phyloP scores from a whole-genome alignment of 1,140 invertebrate species.

The Pissodes strobi region DNA sequence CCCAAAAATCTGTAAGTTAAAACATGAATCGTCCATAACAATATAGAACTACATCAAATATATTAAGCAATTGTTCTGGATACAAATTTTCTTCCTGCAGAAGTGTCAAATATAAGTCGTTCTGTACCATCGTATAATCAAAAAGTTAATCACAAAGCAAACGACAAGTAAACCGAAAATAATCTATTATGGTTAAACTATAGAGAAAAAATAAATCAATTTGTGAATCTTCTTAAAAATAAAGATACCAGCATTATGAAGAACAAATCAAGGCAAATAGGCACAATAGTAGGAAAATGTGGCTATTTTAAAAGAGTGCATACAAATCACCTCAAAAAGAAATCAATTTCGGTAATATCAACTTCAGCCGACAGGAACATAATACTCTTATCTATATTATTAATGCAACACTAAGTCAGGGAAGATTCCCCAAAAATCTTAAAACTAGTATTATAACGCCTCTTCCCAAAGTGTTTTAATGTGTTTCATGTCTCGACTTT shows the following conservation, averaged over 20 bases:
- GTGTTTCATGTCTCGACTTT: not conserved
- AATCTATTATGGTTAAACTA: not conserved
- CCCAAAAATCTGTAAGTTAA: too few species aligned
- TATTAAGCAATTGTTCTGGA: too few species aligned
- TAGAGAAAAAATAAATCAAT: not conserved
- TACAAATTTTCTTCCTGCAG: not conserved
- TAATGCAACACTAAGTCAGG: not conserved
- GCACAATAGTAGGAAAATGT: not conserved
- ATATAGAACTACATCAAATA: too few species aligned
- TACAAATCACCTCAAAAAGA: not conserved
- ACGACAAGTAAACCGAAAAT: not conserved
- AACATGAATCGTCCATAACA: too few species aligned
- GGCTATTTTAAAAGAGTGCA: not conserved
- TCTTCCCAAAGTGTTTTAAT: not conserved
- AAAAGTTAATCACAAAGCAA: not conserved
- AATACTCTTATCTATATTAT: not conserved
- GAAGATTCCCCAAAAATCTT: slow-evolving; percentile 15
- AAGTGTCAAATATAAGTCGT: too few species aligned
- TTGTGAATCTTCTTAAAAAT: too few species aligned
- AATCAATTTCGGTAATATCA: too few species aligned
- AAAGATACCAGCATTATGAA: not conserved
- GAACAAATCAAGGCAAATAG: not conserved
- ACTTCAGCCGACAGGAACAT: not conserved
- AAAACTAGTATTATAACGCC: not conserved
- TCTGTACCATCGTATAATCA: too few species aligned